Evolutionary conservation across 2,113 vertebrate species (phyloP).

Genomic region (Psammodynastes pulverulentus): DNA sequence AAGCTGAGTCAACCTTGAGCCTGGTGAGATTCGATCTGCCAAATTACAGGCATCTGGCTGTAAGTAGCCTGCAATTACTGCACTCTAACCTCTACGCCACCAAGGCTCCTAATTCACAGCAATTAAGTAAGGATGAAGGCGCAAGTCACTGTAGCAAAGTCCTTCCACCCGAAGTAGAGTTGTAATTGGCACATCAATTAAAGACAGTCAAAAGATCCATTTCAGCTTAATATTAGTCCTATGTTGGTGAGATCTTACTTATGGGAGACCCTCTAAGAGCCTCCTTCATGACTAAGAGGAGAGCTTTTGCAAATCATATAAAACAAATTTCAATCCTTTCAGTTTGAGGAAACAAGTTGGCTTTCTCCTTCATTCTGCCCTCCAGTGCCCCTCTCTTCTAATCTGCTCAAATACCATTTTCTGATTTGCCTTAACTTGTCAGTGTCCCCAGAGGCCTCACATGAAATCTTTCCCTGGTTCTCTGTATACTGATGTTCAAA

Average conservation of each 20-base stretch:
- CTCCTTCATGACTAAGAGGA: background rate
- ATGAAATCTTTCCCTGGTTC: background rate
- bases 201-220: background rate
- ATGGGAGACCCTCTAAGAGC: background rate
- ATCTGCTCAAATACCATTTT: background rate
- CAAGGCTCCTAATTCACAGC: too few species aligned
- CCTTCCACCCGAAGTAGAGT: background rate
- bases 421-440: background rate
- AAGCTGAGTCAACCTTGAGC: too few species aligned
- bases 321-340: background rate
- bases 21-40: too few species aligned
- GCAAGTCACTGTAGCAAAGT: background rate
- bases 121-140: background rate
- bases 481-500: background rate
- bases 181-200: background rate
- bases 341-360: background rate
- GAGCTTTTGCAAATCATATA: background rate
- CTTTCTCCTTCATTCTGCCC: background rate
- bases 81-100: too few species aligned
- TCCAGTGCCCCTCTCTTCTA: background rate
- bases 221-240: background rate
- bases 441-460: background rate
- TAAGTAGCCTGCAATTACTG: too few species aligned
- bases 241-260: background rate
- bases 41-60: too few species aligned